A percentile compares a stretch with the other conserved stretches of the same genome.
These are phyloP conservation scores for Trichonephila clavipes DNA, from an alignment of 1,140 invertebrate species.

Conservation along the genomic window DNA sequence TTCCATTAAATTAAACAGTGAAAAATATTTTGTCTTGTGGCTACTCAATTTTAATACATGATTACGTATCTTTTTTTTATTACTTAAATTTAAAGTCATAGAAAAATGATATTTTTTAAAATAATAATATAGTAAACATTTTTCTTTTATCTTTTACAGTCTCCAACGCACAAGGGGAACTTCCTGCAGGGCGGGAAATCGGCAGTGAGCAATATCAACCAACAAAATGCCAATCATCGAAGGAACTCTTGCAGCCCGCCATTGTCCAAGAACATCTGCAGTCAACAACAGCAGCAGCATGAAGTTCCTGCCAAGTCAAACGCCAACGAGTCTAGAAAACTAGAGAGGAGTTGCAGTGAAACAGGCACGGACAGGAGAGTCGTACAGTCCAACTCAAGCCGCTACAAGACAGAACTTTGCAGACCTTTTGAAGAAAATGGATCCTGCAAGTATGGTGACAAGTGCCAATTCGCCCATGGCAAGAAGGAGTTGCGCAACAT, in stretches of 20 bases:
- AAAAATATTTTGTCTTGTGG: no score
- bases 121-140: no score
- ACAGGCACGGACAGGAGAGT: not conserved
- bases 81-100: not conserved
- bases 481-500: conserved; percentile 93
- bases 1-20: no score
- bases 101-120: no score
- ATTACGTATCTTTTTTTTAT: not conserved
- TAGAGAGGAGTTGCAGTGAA: conserved; percentile 50
- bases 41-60: no score
- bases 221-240: conserved; percentile 56
- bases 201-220: conserved; percentile 47
- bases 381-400: conserved; percentile 84
- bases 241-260: conserved; percentile 56
- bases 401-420: conserved; percentile 99
- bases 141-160: conserved; percentile 45
- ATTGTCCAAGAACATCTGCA: conserved; percentile 42
- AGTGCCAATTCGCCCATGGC: conserved; percentile 99
- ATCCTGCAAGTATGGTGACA: conserved; percentile 98
- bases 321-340: conserved; percentile 47
- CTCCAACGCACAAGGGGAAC: conserved; percentile 74
- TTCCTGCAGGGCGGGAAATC: conserved; percentile 76
- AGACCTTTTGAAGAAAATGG: conserved; percentile 97
- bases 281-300: conserved; percentile 2
- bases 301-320: conserved; percentile 8